Base-by-base conservation (phyloP, 2,797 vertebrate genomes). In the Chrysocyon brachyurus region DNA sequence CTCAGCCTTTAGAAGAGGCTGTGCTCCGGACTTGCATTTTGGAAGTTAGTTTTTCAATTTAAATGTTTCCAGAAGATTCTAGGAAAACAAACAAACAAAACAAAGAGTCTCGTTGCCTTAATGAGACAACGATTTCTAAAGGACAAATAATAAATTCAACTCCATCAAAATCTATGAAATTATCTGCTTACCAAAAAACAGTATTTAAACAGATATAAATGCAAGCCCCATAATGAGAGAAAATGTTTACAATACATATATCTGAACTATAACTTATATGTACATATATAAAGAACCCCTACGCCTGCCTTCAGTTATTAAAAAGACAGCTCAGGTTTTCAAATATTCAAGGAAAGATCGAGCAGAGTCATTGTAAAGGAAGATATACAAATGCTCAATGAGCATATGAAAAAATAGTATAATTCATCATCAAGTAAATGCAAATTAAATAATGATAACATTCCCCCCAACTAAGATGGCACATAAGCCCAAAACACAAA, bases 1-100 rank as follows among this genome's bases (percentile, higher is more conserved):
- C 94, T 93, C 54, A 97, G 97, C 81, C 92, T 92, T 63, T 66
- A 81, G 52, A 92, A 63, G 12, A 91, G 1, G 17, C 46, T 72
- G 3, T 4, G 0, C 24, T 84, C 79, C 46, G 94, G 12, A 49
- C 57, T 72, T 68, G 33, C 91, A 59, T 17, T 92, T 90, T 3
- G 12, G 2, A 64, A n/a, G 40, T 93, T 82, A 63, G 14, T 14
- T 75, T 31, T 87, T 95, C 49, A 31, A 63, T 82, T 33, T 95
- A 94, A 96, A 73, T 40, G 26, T 22, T 70, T 94, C 28, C 33
- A 61, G 84, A 93, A 79, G 26, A 2, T 66, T 90, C 72, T 66
- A 87, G 52, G 31, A 66, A 81, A 57, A 85, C 56, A 40, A 28
- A 85, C 49, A 49, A 59, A 36, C 10, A 78, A 4, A 73, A 52